phyloP scores from a whole-genome alignment of 2,113 vertebrate species.

The Toxostoma redivivum region DNA sequence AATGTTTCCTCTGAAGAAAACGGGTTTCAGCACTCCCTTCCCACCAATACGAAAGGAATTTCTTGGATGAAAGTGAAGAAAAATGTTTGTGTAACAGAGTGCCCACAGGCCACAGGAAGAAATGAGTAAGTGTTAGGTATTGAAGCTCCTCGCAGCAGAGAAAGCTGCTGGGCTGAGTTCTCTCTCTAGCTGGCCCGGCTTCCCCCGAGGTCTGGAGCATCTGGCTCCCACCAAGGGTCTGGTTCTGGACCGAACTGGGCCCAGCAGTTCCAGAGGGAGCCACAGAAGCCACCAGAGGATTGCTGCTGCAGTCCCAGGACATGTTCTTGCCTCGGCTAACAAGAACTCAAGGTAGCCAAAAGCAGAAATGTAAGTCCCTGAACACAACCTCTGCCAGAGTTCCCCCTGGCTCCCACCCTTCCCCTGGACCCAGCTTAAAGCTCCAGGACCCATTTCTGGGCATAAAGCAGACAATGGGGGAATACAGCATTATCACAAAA shows the following conservation, averaged over 20 bases:
- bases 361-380: not conserved
- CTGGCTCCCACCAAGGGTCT: not conserved
- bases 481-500: not conserved
- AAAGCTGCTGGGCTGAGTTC: not conserved
- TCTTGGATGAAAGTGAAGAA: not conserved
- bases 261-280: not conserved
- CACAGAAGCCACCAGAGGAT: not conserved
- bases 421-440: too few relatives aligned
- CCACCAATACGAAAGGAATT: not conserved
- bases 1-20: not conserved
- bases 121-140: not conserved
- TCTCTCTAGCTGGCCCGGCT: not conserved
- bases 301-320: not conserved
- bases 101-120: fast-evolving
- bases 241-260: not conserved
- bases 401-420: not conserved
- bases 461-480: too few relatives aligned
- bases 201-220: fast-evolving
- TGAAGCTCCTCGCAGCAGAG: not conserved
- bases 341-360: not conserved
- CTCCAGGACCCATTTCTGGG: not conserved
- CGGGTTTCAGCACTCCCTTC: not conserved
- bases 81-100: not conserved
- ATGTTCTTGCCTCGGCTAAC: not conserved
- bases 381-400: not conserved